These are phyloP conservation scores for Hycleus cichorii DNA, from an alignment of 1,140 invertebrate genomes.

Conservation along the genomic window DNA sequence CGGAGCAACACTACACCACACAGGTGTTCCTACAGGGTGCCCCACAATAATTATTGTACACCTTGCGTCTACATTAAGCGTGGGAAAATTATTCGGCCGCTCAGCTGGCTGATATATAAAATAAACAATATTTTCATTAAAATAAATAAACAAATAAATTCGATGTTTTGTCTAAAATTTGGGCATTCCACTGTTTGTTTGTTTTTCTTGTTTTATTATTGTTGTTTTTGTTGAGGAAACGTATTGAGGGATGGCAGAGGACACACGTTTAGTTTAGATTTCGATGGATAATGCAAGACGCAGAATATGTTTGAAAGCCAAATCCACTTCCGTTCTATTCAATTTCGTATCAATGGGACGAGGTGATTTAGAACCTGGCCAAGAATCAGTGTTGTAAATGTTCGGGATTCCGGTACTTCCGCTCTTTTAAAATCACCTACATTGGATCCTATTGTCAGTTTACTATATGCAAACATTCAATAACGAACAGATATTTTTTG, in stretches of 20 bases:
- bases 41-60: slow-evolving; percentile 19
- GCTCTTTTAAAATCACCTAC: slow-evolving; percentile 19
- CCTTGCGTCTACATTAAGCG: slow-evolving; percentile 22
- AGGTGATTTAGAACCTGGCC: slow-evolving; percentile 20
- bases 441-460: no score
- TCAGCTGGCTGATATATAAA: neutral
- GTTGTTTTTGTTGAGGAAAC: no score
- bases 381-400: slow-evolving; percentile 23
- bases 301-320: slow-evolving; percentile 3
- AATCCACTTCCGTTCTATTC: slow-evolving; percentile 29
- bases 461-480: no score
- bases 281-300: no score
- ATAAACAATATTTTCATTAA: no score
- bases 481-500: no score
- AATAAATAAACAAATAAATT: no score
- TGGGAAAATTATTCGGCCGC: slow-evolving; percentile 23
- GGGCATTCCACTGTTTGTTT: no score
- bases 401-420: slow-evolving; percentile 28
- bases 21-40: slow-evolving; percentile 24
- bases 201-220: no score
- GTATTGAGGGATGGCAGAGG: no score
- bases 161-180: no score
- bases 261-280: no score
- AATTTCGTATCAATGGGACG: slow-evolving; percentile 15
- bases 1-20: slow-evolving; percentile 2